Conservation (phyloP, 2,797 vertebrate species). For the Leuciscus waleckii region DNA sequence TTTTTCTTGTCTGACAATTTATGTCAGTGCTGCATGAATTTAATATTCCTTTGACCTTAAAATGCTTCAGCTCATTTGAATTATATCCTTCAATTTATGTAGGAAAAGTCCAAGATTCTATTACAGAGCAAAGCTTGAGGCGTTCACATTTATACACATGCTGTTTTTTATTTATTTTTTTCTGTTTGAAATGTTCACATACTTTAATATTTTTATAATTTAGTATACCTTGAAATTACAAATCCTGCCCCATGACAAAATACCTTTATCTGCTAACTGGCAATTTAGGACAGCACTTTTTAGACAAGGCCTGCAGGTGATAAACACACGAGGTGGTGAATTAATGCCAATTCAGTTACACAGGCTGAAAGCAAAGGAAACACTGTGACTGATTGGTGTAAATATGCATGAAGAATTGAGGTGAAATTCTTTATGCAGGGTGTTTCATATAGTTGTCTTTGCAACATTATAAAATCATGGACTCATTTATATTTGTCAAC, state of each 20-base stretch:
- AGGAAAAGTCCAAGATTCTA: constrained; percentile 55
- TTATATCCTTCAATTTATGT: constrained; percentile 46
- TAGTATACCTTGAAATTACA: constrained; percentile 60
- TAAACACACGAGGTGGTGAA: constrained; percentile 54
- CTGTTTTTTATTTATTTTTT: not conserved
- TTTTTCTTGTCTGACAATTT: constrained; percentile 19
- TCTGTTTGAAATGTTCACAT: constrained; percentile 27
- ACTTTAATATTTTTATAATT: constrained; percentile 57
- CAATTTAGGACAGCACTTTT: constrained; percentile 48
- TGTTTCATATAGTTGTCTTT: not conserved
- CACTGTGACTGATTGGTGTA: constrained; percentile 14
- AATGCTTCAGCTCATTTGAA: constrained; percentile 51
- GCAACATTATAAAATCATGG: not conserved
- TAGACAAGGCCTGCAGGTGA: constrained; percentile 54
- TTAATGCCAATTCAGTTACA: constrained; percentile 53
- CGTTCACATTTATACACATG: constrained; percentile 44
- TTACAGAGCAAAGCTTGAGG: constrained; percentile 54
- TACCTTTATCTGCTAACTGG: constrained; percentile 53
- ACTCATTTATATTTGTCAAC: not conserved
- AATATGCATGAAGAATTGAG: constrained; percentile 21
- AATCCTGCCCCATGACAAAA: constrained; percentile 60
- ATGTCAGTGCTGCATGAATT: constrained; percentile 33
- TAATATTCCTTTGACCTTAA: constrained; percentile 47
- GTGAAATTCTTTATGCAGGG: not conserved
- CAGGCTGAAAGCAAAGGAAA: constrained; percentile 23